Base-by-base conservation (phyloP, 35 echinoderm and acorn worm species). In the Apostichopus parvimensis region DNA sequence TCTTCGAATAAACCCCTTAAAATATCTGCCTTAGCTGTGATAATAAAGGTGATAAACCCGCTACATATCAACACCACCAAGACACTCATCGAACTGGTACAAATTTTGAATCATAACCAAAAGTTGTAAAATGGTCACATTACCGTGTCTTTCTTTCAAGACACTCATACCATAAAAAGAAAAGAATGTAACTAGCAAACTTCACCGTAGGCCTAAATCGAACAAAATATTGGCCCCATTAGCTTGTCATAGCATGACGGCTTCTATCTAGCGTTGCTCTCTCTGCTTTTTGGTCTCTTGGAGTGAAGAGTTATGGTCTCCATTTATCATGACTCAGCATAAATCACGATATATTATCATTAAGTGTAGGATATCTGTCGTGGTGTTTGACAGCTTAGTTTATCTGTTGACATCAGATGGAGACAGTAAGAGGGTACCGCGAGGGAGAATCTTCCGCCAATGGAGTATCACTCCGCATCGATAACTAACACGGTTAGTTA, bases 301-400 rank as follows among this genome's bases (percentile, higher is more conserved):
- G 81, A 54, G 17, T 23, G 81, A 58, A 59, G 55, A 59, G 81
- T 84, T 84, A 59, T 58, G 57, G 81, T 84, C 81, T 84, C 54
- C 81, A 84, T 56, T 84, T 84, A 84, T 58, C 81, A 84, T 84
- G 81, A 84, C 81, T 84, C 81, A 84, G 81, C 81, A 84, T 84
- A 84, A 84, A 84, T 84, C 81, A 84, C 81, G 57, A 84, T 84
- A 58, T 58, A 84, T 58, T 84, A 84, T 84, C 81, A 84, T 84
- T 84, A 84, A 84, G 81, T 84, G 81, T 56, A 56, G 81, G 57
- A 84, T 59, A 84, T 84, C 53, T 58, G 81, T 84, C 81, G 81
- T 58, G 81, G 20, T 84, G 81, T 84, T 84, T 84, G 81, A 84
- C 81, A 84, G 81, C 71, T 84, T 84, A 84, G 53, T 84, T 84